Evolutionary conservation across 1,140 invertebrate species (phyloP).

Genomic region (Monochamus saltuarius): DNA sequence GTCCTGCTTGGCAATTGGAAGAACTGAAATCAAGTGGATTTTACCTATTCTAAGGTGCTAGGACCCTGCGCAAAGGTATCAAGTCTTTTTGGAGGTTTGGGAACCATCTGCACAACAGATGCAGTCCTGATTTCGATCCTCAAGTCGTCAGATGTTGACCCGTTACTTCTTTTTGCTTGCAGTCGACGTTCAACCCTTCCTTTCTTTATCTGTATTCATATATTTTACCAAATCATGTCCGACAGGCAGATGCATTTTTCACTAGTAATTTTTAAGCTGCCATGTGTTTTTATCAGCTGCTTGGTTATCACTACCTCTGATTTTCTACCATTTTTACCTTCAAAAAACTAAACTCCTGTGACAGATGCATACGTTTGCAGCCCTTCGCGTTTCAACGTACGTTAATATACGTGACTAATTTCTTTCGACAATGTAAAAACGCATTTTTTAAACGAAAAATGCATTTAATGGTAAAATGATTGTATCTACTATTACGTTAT

Average conservation of each 20-base stretch:
- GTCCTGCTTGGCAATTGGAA: not conserved
- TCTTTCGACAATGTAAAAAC: not conserved
- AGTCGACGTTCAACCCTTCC: slow-evolving; percentile 37
- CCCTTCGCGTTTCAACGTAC: not conserved
- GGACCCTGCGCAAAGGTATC: slow-evolving; percentile 36
- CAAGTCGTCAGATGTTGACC: slow-evolving; percentile 39
- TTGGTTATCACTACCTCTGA: not conserved
- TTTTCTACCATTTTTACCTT: slow-evolving; percentile 5
- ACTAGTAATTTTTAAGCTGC: slow-evolving; percentile 39
- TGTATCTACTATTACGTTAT: too few relatives aligned
- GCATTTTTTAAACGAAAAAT: not conserved
- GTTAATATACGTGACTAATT: not conserved
- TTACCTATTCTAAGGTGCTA: slow-evolving; percentile 31
- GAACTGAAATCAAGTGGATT: slow-evolving; percentile 37
- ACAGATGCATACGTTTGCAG: not conserved
- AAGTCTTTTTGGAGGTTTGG: slow-evolving; percentile 27
- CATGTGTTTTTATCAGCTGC: slow-evolving; percentile 48
- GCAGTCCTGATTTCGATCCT: slow-evolving; percentile 47
- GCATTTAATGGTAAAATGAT: not conserved
- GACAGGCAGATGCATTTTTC: slow-evolving; percentile 45
- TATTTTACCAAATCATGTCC: slow-evolving; percentile 48
- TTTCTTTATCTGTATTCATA: slow-evolving; percentile 45
- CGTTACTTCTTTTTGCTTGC: slow-evolving; percentile 44
- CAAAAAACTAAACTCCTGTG: not conserved
- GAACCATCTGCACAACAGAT: slow-evolving; percentile 48